Conservation (phyloP, 2,888 invertebrate genomes). For the Ophion costatus region DNA sequence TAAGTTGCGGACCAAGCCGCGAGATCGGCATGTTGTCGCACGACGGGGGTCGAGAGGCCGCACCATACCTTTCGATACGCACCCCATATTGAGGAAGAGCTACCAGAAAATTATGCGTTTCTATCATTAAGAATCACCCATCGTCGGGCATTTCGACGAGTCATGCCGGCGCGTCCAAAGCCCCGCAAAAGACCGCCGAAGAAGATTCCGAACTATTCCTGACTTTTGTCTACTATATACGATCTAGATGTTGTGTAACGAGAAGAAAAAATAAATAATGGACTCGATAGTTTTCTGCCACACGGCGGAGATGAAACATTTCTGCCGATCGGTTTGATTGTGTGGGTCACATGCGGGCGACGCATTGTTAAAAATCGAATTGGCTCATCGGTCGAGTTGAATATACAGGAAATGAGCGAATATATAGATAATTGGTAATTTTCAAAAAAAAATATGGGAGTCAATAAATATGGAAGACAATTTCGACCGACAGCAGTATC, state of each 20-base stretch:
- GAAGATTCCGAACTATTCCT: conserved; percentile 16
- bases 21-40: conserved; percentile 23
- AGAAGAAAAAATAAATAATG: conserved; percentile 14
- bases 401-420: background rate
- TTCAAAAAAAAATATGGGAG: background rate
- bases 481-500: too few species aligned
- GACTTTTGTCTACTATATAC: conserved; percentile 25
- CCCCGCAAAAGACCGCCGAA: conserved; percentile 19
- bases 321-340: conserved; percentile 20
- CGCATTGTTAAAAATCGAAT: background rate
- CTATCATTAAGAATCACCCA: conserved; percentile 63
- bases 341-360: background rate
- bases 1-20: conserved; percentile 31
- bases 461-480: background rate
- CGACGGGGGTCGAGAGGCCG: conserved; percentile 22
- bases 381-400: background rate
- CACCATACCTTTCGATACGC: conserved; percentile 68
- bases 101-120: conserved; percentile 66
- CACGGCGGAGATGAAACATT: conserved; percentile 26
- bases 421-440: background rate
- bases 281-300: conserved; percentile 16
- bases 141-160: conserved; percentile 18
- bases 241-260: background rate
- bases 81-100: conserved; percentile 66
- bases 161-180: conserved; percentile 45